Percentiles rank a stretch among this genome's conserved stretches.
Evolutionary conservation across 2,797 vertebrate genomes (phyloP).

Genomic region (Zalophus californianus): DNA sequence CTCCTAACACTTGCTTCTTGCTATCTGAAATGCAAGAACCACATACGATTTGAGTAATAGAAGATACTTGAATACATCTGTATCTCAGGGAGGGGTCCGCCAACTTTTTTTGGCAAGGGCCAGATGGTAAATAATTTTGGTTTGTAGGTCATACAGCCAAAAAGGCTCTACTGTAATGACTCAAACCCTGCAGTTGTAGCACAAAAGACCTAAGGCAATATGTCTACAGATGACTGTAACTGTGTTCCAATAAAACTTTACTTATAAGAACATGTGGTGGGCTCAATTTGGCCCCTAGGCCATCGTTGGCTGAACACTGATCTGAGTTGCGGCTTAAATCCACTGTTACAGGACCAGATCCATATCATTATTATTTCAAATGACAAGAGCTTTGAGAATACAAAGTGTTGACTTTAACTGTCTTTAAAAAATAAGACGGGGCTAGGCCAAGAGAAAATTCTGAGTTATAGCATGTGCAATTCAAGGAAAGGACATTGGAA

Average conservation of each 20-base stretch:
- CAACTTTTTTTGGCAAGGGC: neutral
- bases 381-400: neutral
- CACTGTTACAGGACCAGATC: neutral
- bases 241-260: neutral
- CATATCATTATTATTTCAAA: neutral
- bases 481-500: neutral
- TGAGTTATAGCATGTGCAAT: neutral
- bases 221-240: neutral
- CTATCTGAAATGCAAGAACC: neutral
- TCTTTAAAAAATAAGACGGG: neutral
- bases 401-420: neutral
- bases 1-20: slow-evolving; percentile 9
- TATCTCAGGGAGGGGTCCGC: neutral
- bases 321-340: neutral
- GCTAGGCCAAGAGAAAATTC: slow-evolving; percentile 17
- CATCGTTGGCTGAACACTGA: neutral
- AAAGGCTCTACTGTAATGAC: neutral
- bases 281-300: neutral
- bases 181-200: neutral
- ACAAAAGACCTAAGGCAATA: neutral
- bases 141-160: neutral
- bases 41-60: neutral
- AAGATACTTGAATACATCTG: neutral
- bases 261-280: neutral
- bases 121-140: neutral